phyloP scores from a whole-genome alignment of 2,888 invertebrate genomes.

The Ornithoptera alexandrae region DNA sequence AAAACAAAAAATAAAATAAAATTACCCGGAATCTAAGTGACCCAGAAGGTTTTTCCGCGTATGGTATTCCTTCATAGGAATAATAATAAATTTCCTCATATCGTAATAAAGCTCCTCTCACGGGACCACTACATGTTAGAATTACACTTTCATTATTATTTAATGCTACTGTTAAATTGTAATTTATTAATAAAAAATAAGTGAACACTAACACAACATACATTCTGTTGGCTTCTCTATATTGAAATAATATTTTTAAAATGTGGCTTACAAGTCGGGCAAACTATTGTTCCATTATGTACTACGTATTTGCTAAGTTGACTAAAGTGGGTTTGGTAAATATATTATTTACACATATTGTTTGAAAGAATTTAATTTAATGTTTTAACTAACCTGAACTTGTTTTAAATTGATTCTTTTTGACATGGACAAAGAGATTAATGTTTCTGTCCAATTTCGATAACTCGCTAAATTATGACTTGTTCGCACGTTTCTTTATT shows the following conservation, averaged over 20 bases:
- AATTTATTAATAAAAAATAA: not conserved
- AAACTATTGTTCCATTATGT: not conserved
- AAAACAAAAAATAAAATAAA: constrained; percentile 23
- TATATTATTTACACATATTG: not conserved
- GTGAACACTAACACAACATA: constrained; percentile 6
- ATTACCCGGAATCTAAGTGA: not conserved
- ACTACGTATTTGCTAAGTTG: not conserved
- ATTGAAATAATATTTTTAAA: not conserved
- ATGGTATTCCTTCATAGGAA: constrained; percentile 44
- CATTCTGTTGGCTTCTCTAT: constrained; percentile 3
- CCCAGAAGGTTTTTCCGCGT: constrained; percentile 37
- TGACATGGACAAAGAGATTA: too few species aligned
- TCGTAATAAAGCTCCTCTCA: constrained; percentile 37
- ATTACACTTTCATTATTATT: constrained; percentile 27
- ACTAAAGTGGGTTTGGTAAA: not conserved
- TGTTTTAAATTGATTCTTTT: too few species aligned
- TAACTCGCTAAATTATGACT: too few species aligned
- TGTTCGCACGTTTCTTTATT: too few species aligned
- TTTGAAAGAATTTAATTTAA: too few species aligned
- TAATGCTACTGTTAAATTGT: not conserved
- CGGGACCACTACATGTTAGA: constrained; percentile 35
- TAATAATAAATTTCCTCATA: constrained; percentile 36
- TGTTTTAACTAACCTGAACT: too few species aligned
- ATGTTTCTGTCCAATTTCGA: too few species aligned
- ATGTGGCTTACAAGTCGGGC: not conserved